A percentile compares a stretch with the other conserved stretches of the same genome.
phyloP scores from a whole-genome alignment of 1,140 invertebrate genomes.

The Hetaerina americana region DNA sequence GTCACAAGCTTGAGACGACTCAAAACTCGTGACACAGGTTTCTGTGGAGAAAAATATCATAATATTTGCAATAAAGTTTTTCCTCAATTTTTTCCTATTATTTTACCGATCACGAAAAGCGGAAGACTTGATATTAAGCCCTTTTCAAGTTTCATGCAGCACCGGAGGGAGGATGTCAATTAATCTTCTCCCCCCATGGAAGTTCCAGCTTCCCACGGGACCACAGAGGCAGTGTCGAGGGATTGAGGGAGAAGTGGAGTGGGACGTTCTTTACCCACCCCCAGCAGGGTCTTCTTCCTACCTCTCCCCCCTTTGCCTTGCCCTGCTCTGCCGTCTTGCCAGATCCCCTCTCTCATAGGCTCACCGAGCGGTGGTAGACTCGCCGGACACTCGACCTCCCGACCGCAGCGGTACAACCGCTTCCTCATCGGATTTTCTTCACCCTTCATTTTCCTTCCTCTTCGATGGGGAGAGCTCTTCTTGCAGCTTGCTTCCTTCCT shows the following conservation, averaged over 20 bases:
- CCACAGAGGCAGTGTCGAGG: background rate
- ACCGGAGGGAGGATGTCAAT: background rate
- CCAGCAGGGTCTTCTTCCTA: too few relatives aligned
- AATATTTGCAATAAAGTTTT: too few relatives aligned
- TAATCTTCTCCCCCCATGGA: background rate
- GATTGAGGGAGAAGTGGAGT: too few relatives aligned
- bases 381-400: background rate
- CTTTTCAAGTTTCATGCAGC: background rate
- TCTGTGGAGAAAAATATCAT: too few relatives aligned
- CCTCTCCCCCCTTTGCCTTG: background rate
- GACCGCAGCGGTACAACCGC: background rate
- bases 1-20: too few relatives aligned
- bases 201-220: background rate
- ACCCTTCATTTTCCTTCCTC: background rate
- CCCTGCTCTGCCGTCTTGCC: background rate
- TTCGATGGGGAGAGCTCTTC: background rate
- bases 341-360: background rate
- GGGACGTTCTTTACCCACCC: too few relatives aligned
- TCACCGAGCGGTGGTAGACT: background rate
- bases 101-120: background rate
- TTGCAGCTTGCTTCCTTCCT: too few relatives aligned
- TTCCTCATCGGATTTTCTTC: background rate
- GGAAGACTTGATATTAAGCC: background rate
- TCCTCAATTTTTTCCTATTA: too few relatives aligned
- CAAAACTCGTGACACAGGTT: too few relatives aligned